Percentiles rank a stretch among this genome's conserved stretches.
phyloP scores from a whole-genome alignment of 1,140 invertebrate genomes.

The Grapholita molesta region DNA sequence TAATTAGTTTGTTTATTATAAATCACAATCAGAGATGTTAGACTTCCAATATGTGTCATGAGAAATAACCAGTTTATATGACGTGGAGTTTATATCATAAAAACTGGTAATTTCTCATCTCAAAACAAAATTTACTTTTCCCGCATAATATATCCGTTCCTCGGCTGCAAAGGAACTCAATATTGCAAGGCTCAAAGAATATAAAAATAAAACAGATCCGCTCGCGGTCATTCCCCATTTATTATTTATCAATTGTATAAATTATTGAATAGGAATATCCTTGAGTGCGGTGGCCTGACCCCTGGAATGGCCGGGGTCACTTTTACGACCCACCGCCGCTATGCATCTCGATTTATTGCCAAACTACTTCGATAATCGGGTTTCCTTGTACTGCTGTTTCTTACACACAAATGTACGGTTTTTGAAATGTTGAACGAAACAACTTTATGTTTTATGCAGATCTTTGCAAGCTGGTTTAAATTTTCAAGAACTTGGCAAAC shows the following conservation, averaged over 20 bases:
- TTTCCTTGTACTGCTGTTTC: background rate
- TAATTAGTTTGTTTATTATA: no score
- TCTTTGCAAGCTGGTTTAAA: no score
- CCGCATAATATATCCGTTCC: background rate
- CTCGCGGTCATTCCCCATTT: constrained; percentile 38
- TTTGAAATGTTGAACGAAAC: background rate
- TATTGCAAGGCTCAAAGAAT: constrained; percentile 19
- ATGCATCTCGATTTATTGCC: constrained; percentile 28
- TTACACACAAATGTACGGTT: background rate
- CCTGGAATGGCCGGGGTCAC: constrained; percentile 34
- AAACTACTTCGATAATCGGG: background rate
- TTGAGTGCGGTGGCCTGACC: constrained; percentile 31
- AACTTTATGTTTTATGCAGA: no score
- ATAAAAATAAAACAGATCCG: constrained; percentile 33
- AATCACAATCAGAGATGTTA: no score
- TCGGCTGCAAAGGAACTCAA: background rate
- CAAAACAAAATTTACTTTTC: background rate
- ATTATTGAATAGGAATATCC: constrained; percentile 59
- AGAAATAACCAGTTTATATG: no score
- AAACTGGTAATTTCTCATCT: background rate
- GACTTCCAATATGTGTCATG: no score
- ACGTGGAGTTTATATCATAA: no score
- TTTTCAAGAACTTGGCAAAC: background rate
- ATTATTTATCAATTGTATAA: constrained; percentile 76
- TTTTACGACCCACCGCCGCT: constrained; percentile 41